Evolutionary conservation across 1,140 invertebrate genomes (phyloP).

Genomic region (Plutomurus gul): DNA sequence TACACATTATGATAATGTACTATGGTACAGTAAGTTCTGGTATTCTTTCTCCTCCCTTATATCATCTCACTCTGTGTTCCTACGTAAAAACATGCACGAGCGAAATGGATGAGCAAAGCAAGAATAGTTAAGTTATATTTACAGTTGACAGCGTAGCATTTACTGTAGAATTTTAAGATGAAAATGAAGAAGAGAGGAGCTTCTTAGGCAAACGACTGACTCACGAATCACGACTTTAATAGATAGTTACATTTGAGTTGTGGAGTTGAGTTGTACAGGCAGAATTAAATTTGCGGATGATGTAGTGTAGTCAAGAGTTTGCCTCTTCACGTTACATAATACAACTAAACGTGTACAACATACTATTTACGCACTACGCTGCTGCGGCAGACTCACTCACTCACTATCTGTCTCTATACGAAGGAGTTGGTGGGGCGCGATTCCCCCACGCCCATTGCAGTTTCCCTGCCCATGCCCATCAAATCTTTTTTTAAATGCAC

Average conservation of each 20-base stretch:
- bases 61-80: no score
- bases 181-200: neutral
- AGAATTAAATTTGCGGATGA: conserved; percentile 1
- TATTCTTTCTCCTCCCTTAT: neutral
- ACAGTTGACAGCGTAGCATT: neutral
- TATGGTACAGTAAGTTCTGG: no score
- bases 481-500: no score
- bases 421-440: no score
- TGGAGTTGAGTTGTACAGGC: neutral
- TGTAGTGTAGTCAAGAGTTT: neutral
- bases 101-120: neutral
- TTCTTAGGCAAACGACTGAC: neutral
- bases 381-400: no score
- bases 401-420: no score
- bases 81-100: no score
- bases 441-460: no score
- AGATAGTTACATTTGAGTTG: conserved; percentile 18
- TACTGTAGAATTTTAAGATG: neutral
- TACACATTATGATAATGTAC: conserved; percentile 2
- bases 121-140: conserved; percentile 5
- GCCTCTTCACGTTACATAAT: no score
- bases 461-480: no score
- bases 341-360: no score
- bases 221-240: conserved; percentile 7
- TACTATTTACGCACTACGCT: no score